Evolutionary conservation across 2,888 invertebrate genomes (phyloP).

Genomic region (Drosophila vallismaia): DNA sequence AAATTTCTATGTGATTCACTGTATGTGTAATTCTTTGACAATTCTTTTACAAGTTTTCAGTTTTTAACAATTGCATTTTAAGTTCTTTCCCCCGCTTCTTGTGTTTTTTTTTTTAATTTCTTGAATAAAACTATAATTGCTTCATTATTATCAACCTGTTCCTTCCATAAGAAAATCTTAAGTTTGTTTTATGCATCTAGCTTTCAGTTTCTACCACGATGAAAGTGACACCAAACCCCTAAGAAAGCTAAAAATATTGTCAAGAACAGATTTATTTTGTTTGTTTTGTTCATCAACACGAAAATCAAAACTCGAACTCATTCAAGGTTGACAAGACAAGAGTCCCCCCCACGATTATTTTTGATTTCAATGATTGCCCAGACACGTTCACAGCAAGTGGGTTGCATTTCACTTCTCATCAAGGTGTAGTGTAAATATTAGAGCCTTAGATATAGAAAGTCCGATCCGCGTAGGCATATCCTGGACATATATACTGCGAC

Average conservation of each 20-base stretch:
- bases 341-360: background rate
- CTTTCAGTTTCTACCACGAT: constrained; percentile 25
- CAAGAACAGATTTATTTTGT: constrained; percentile 4
- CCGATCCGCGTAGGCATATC: constrained; percentile 20
- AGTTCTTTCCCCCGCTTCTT: constrained; percentile 22
- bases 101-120: constrained; percentile 13
- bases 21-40: constrained; percentile 77
- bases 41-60: constrained; percentile 8
- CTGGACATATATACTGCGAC: background rate
- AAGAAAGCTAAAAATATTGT: constrained; percentile 4
- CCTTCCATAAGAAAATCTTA: constrained; percentile 20
- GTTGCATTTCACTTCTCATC: constrained; percentile 20
- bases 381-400: constrained; percentile 26
- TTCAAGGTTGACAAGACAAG: constrained; percentile 8
- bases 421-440: constrained; percentile 63
- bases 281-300: constrained; percentile 38
- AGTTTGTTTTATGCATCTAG: constrained; percentile 42
- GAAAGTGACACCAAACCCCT: constrained; percentile 17
- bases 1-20: constrained; percentile 83
- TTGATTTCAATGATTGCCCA: constrained; percentile 27
- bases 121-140: constrained; percentile 15
- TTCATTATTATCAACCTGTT: constrained; percentile 26
- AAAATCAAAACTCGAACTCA: constrained; percentile 32
- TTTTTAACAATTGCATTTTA: constrained; percentile 26
- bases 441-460: constrained; percentile 22